A percentile compares a stretch with the other conserved stretches of the same genome.
Conservation (phyloP, 35 echinoderm and acorn worm genomes). For the Strongylocentrotus purpuratus region DNA sequence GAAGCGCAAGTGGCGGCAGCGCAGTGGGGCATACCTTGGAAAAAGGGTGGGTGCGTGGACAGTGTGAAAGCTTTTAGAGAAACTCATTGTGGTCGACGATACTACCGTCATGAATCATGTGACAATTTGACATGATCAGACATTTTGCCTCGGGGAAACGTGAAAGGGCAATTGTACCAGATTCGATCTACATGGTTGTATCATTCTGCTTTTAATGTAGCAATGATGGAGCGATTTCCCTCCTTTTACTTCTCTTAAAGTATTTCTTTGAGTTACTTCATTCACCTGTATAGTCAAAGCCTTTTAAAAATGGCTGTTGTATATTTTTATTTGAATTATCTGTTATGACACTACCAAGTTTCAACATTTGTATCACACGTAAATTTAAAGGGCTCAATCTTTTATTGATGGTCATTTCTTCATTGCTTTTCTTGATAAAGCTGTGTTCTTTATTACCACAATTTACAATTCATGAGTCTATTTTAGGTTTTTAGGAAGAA, state of each 20-base stretch:
- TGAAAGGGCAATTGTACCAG: neutral
- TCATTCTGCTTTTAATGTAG: neutral
- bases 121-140: slow-evolving; percentile 17
- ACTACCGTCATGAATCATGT: neutral
- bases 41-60: neutral
- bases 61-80: slow-evolving; percentile 34
- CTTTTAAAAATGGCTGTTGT: too few relatives aligned
- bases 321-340: too few relatives aligned
- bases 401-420: too few relatives aligned
- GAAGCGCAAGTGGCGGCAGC: neutral
- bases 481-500: too few relatives aligned
- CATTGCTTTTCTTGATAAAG: too few relatives aligned
- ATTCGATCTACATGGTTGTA: neutral
- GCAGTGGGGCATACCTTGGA: neutral
- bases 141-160: neutral
- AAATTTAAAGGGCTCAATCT: too few relatives aligned
- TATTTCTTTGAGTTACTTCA: neutral
- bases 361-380: too few relatives aligned
- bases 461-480: too few relatives aligned
- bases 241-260: neutral
- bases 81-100: neutral
- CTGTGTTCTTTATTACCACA: too few relatives aligned
- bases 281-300: too few relatives aligned
- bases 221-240: neutral
- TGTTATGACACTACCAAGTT: too few relatives aligned